Evolutionary conservation across 2,113 vertebrate species (phyloP).

Genomic region (Phainopepla nitens): DNA sequence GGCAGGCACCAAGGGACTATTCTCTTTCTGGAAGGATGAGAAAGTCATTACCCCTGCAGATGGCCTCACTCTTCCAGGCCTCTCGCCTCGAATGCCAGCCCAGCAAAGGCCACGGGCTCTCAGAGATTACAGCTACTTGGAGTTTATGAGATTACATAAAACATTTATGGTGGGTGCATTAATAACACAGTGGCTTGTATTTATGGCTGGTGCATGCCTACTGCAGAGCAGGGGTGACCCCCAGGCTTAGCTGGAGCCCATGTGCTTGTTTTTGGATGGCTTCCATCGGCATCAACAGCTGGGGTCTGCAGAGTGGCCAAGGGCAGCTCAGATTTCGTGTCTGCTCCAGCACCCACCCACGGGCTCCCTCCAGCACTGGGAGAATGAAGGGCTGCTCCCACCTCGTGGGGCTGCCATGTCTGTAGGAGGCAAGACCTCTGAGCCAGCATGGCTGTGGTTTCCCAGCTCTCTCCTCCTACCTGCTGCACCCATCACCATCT

Average conservation of each 20-base stretch:
- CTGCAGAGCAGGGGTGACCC: background rate
- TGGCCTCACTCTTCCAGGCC: background rate
- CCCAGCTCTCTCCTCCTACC: background rate
- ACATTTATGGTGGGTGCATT: background rate
- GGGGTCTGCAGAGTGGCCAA: background rate
- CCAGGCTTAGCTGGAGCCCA: background rate
- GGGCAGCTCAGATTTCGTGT: background rate
- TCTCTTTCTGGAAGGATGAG: slow-evolving; percentile 38
- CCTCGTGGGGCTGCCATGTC: rapidly evolving
- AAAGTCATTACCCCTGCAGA: slow-evolving; percentile 39
- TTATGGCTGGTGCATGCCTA: background rate
- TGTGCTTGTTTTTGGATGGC: background rate
- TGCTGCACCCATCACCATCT: background rate
- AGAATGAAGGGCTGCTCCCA: background rate
- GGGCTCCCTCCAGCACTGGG: background rate
- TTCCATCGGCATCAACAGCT: background rate
- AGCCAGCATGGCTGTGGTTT: background rate
- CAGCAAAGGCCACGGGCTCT: background rate
- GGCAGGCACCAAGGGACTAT: slow-evolving; percentile 7
- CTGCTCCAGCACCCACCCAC: background rate
- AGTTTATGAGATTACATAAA: background rate
- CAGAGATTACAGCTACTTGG: background rate
- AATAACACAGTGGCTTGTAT: background rate
- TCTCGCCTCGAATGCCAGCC: background rate
- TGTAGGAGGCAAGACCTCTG: background rate